These are phyloP conservation scores for Stomatorhinus ivindoensis DNA, from an alignment of 2,113 vertebrate species.

Conservation along the genomic window DNA sequence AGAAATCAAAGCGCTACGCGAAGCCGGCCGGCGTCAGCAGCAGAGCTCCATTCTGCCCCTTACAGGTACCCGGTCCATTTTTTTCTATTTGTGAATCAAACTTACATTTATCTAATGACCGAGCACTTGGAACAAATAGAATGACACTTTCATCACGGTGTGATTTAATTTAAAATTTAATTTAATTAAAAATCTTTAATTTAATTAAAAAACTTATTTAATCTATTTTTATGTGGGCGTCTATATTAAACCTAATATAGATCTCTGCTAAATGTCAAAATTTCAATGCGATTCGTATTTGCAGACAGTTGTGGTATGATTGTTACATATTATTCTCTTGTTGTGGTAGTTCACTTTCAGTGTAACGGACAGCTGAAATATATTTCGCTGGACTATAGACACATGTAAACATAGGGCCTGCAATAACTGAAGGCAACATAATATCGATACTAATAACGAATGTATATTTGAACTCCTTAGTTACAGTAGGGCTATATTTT, in stretches of 20 bases:
- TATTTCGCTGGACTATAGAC: not conserved
- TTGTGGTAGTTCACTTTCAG: not conserved
- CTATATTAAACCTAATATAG: not conserved
- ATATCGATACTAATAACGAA: not conserved
- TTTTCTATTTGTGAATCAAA: not conserved
- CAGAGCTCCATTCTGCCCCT: not conserved
- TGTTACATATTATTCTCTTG: not conserved
- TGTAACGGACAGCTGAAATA: not conserved
- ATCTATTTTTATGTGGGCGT: not conserved
- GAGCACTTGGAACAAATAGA: not conserved
- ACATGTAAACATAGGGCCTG: not conserved
- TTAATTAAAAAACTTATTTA: no score
- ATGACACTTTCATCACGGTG: not conserved
- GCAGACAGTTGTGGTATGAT: not conserved
- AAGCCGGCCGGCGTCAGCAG: not conserved
- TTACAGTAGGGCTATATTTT: not conserved
- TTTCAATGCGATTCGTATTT: not conserved
- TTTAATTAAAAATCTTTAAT: no score
- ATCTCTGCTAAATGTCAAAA: not conserved
- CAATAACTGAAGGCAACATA: not conserved
- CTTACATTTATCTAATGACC: not conserved
- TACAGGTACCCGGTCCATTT: not conserved
- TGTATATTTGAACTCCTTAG: not conserved
- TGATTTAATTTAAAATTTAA: no score
- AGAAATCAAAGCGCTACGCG: not conserved